Evolutionary conservation across 2,888 invertebrate genomes (phyloP).

Genomic region (Zeuzera pyrina): DNA sequence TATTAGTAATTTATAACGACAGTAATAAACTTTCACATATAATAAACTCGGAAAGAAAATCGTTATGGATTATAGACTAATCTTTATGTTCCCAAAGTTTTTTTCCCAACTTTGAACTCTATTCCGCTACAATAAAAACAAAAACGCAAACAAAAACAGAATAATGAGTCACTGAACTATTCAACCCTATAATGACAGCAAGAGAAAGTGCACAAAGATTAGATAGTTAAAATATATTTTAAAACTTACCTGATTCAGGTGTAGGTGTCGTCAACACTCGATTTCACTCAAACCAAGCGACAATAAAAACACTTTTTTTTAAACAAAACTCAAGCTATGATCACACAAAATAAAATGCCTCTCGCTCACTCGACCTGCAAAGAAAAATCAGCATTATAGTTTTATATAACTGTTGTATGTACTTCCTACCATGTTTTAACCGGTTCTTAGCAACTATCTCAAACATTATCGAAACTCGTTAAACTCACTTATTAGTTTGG

Average conservation of each 20-base stretch:
- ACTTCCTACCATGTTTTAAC: conserved; percentile 39
- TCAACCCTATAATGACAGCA: conserved; percentile 27
- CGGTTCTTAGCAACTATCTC: conserved; percentile 22
- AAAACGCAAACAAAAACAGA: conserved; percentile 5
- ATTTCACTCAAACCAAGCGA: conserved; percentile 36
- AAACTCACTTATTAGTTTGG: conserved; percentile 16
- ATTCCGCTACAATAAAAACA: neutral
- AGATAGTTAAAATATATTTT: conserved; percentile 22
- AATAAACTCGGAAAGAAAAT: too few relatives aligned
- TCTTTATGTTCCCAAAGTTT: too few relatives aligned
- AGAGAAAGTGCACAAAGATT: conserved; percentile 33
- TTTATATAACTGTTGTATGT: conserved; percentile 53
- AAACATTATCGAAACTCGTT: conserved; percentile 12
- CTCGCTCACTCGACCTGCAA: conserved; percentile 31
- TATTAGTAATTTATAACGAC: too few relatives aligned
- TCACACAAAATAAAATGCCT: conserved; percentile 35
- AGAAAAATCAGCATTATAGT: conserved; percentile 36
- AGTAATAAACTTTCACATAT: too few relatives aligned
- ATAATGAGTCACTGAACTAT: conserved; percentile 21
- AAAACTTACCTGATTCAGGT: conserved; percentile 45
- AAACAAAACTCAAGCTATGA: conserved; percentile 28
- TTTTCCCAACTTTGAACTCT: conserved; percentile 1
- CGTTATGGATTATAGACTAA: too few relatives aligned
- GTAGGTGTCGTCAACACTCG: conserved; percentile 24
- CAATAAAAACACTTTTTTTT: conserved; percentile 30